Conservation (phyloP, 2,113 vertebrate genomes). For the Chamaea fasciata region DNA sequence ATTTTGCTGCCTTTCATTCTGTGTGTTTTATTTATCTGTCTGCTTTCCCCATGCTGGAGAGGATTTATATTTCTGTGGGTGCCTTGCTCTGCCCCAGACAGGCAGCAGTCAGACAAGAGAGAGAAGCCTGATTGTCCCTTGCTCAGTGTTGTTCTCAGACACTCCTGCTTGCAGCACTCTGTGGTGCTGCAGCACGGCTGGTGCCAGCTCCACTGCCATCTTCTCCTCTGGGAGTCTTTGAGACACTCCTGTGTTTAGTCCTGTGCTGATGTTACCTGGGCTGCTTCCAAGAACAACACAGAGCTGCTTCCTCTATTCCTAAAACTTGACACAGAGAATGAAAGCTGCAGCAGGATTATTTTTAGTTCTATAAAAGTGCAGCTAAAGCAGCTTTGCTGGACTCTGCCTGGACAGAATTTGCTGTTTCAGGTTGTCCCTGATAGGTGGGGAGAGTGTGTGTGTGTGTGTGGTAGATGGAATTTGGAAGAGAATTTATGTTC, state of each 20-base stretch:
- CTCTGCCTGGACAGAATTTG: background rate
- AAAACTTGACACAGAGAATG: conserved; percentile 35
- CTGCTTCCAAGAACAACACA: conserved; percentile 29
- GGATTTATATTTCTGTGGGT: background rate
- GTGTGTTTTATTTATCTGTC: background rate
- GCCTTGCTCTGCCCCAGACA: background rate
- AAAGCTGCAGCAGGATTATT: conserved; percentile 57
- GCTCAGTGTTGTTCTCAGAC: background rate
- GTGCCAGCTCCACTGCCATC: background rate
- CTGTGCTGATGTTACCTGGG: conserved; percentile 54
- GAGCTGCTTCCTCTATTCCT: conserved; percentile 37
- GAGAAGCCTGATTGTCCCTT: background rate
- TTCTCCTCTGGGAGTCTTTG: conserved; percentile 31
- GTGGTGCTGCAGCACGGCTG: background rate
- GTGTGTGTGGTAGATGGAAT: background rate
- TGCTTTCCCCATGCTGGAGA: background rate
- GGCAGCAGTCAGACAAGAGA: background rate
- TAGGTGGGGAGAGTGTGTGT: background rate
- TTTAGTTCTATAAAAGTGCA: conserved; percentile 39
- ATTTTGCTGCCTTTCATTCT: background rate
- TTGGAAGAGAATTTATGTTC: background rate
- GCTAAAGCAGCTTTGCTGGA: background rate
- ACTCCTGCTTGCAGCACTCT: background rate
- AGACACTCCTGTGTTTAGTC: background rate
- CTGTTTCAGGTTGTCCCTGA: background rate